Evolutionary conservation across 30 jellyfish, hydroid and myxozoan species (phyloP).

Genomic region (Hydra vulgaris): DNA sequence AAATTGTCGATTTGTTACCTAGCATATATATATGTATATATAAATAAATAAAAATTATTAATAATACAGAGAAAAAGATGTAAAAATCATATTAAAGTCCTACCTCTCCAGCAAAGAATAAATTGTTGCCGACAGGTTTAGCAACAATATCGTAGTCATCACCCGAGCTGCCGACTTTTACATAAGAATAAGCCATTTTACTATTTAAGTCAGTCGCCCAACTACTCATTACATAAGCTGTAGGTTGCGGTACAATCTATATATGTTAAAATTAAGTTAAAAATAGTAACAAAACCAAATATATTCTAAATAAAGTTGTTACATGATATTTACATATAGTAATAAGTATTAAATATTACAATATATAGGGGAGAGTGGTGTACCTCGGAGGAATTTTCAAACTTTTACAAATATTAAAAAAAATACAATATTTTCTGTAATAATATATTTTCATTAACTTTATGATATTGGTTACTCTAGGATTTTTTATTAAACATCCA

Average conservation of each 20-base stretch:
- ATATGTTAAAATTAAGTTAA: background rate
- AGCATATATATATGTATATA: background rate
- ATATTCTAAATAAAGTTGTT: no score
- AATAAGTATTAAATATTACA: no score
- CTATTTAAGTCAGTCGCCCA: slow-evolving; percentile 60
- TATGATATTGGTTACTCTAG: no score
- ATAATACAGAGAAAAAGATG: background rate
- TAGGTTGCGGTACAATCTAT: slow-evolving; percentile 53
- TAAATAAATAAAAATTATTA: no score
- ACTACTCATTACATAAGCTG: slow-evolving; percentile 31
- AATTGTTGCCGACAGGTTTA: slow-evolving; percentile 32
- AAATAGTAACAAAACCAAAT: background rate
- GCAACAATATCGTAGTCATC: slow-evolving; percentile 59
- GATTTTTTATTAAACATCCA: no score
- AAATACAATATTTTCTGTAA: no score
- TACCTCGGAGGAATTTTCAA: no score
- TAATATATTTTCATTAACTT: no score
- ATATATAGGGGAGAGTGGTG: no score
- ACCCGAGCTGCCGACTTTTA: slow-evolving; percentile 58
- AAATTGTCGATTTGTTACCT: slow-evolving; percentile 87
- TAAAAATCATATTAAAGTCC: background rate
- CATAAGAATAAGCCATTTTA: slow-evolving; percentile 81
- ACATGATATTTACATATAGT: no score
- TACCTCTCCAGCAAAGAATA: slow-evolving; percentile 92
- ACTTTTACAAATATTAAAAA: no score